These are phyloP conservation scores for Mesembrinibis cayennensis DNA, from an alignment of 2,113 vertebrate species.

Conservation along the genomic window DNA sequence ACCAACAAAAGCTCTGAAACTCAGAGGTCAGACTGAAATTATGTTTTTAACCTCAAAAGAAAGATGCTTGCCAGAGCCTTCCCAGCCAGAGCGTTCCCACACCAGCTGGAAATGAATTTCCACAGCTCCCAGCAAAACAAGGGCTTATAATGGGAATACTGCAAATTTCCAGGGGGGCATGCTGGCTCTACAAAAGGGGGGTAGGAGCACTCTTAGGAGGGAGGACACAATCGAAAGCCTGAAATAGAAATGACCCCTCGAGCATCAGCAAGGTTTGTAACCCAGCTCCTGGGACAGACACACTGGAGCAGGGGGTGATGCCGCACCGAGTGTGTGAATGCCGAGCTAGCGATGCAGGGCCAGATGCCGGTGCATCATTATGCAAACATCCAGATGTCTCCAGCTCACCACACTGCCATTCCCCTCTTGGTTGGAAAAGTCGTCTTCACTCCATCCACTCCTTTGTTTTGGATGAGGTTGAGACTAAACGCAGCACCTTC, in stretches of 20 bases:
- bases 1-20: constrained; percentile 45
- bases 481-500: neutral
- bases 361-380: constrained; percentile 13
- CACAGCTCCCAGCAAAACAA: constrained; percentile 2
- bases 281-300: neutral
- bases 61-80: constrained; percentile 46
- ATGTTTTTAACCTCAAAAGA: constrained; percentile 59
- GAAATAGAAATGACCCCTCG: neutral
- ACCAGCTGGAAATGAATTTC: constrained; percentile 29
- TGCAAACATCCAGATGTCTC: constrained; percentile 57
- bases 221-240: neutral
- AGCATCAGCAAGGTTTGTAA: neutral
- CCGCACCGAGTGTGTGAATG: neutral
- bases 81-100: neutral
- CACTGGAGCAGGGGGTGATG: neutral
- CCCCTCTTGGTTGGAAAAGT: neutral
- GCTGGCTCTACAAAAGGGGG: neutral
- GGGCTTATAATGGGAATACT: neutral
- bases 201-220: neutral
- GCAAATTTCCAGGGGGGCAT: neutral
- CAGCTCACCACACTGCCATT: neutral
- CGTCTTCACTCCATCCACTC: neutral
- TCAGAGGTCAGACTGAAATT: constrained; percentile 58
- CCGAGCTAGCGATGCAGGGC: neutral
- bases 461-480: neutral